phyloP scores from a whole-genome alignment of 2,888 invertebrate genomes.

The Anthophora plumipes region DNA sequence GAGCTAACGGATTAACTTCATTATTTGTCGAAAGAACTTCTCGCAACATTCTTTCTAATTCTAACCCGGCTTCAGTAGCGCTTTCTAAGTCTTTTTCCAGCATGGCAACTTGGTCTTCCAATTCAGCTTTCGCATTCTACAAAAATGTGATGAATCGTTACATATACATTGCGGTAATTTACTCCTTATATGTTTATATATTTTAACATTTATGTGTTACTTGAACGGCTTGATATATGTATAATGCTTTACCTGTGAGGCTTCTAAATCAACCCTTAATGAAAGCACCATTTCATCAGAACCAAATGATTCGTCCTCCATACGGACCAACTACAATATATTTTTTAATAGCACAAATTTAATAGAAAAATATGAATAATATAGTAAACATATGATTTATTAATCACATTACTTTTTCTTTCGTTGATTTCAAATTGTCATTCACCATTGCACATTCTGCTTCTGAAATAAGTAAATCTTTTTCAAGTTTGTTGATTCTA shows the following conservation, averaged over 20 bases:
- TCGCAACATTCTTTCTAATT: slow-evolving; percentile 89
- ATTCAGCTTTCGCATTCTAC: slow-evolving; percentile 84
- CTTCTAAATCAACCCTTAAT: slow-evolving; percentile 88
- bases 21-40: slow-evolving; percentile 89
- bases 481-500: slow-evolving; percentile 88
- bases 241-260: slow-evolving; percentile 80
- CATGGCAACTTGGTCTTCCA: slow-evolving; percentile 89
- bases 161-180: neutral
- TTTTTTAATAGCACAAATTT: slow-evolving; percentile 14
- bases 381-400: neutral
- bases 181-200: neutral
- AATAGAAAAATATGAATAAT: neutral
- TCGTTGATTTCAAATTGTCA: slow-evolving; percentile 84
- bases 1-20: slow-evolving; percentile 86
- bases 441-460: slow-evolving; percentile 86
- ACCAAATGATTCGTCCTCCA: slow-evolving; percentile 90
- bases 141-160: slow-evolving; percentile 9
- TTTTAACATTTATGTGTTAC: neutral
- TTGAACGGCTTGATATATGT: neutral
- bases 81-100: slow-evolving; percentile 92
- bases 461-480: slow-evolving; percentile 86
- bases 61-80: slow-evolving; percentile 92
- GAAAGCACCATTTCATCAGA: slow-evolving; percentile 90
- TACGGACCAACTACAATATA: slow-evolving; percentile 58
- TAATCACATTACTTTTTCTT: slow-evolving; percentile 79